Percentiles rank a stretch among this genome's conserved stretches.
phyloP scores from a whole-genome alignment of 2,888 invertebrate species.

The Teleiodes luculella region DNA sequence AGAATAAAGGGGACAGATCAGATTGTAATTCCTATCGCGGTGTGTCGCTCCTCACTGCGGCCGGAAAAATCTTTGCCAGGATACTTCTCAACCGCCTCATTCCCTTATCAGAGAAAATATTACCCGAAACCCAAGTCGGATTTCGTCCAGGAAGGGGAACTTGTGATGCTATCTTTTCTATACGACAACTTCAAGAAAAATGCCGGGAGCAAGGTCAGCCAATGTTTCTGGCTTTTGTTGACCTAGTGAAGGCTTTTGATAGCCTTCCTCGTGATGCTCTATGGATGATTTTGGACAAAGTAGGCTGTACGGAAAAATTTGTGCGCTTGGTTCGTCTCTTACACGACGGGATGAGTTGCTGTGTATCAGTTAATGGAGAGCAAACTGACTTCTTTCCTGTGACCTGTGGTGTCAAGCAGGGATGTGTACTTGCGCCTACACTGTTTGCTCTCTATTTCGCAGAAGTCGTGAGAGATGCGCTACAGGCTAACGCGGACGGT shows the following conservation, averaged over 20 bases:
- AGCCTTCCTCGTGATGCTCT: conserved; percentile 20
- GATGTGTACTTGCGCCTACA: too few relatives aligned
- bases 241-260: conserved; percentile 20
- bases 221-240: conserved; percentile 7
- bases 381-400: conserved; percentile 17
- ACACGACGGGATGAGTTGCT: conserved; percentile 20
- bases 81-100: conserved; percentile 17
- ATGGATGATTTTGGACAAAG: conserved; percentile 9
- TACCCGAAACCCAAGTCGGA: conserved; percentile 26
- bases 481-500: too few relatives aligned
- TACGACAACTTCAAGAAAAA: conserved; percentile 16
- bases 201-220: conserved; percentile 17
- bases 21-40: conserved; percentile 25
- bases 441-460: too few relatives aligned
- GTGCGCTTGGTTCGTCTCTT: conserved; percentile 15
- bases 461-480: too few relatives aligned
- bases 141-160: conserved; percentile 24
- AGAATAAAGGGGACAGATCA: conserved; percentile 1
- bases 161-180: conserved; percentile 18
- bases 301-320: conserved; percentile 21
- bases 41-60: conserved; percentile 16
- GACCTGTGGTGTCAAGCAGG: conserved; percentile 24
- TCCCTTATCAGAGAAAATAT: conserved; percentile 15
- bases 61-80: conserved; percentile 20
- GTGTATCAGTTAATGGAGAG: conserved; percentile 17